Conservation (phyloP, 1,140 invertebrate genomes). For the Drosophila littoralis region DNA sequence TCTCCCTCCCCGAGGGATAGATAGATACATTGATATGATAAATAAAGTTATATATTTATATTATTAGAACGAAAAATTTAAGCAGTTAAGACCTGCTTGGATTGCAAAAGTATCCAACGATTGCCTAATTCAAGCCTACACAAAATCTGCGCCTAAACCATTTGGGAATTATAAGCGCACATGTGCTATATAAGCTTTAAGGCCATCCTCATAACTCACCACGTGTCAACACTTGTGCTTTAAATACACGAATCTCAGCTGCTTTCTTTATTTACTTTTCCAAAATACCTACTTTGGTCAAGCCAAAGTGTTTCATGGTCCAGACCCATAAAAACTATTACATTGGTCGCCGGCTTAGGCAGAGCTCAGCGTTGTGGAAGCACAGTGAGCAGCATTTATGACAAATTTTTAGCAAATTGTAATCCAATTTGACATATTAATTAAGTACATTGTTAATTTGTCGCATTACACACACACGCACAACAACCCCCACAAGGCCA, state of each 20-base stretch:
- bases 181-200: background rate
- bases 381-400: constrained; percentile 51
- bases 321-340: background rate
- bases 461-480: constrained; percentile 59
- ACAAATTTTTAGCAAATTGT: constrained; percentile 80
- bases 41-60: too few relatives aligned
- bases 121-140: too few relatives aligned
- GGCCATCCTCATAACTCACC: background rate
- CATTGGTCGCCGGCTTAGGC: background rate
- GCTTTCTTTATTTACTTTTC: background rate
- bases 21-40: too few relatives aligned
- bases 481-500: constrained; percentile 35
- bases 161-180: constrained; percentile 3
- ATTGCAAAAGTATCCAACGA: too few relatives aligned
- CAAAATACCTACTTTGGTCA: background rate
- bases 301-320: background rate
- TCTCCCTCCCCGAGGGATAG: too few relatives aligned
- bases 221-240: background rate
- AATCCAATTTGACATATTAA: constrained; percentile 79
- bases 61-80: too few relatives aligned
- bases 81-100: too few relatives aligned
- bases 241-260: background rate
- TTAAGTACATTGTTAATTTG: constrained; percentile 79
- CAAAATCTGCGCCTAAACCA: background rate
- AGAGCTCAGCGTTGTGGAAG: constrained; percentile 15